Percentiles rank a stretch among this genome's conserved stretches.
These are phyloP conservation scores for Xenentodon cancila DNA, from an alignment of 2,797 vertebrate species.

Conservation along the genomic window DNA sequence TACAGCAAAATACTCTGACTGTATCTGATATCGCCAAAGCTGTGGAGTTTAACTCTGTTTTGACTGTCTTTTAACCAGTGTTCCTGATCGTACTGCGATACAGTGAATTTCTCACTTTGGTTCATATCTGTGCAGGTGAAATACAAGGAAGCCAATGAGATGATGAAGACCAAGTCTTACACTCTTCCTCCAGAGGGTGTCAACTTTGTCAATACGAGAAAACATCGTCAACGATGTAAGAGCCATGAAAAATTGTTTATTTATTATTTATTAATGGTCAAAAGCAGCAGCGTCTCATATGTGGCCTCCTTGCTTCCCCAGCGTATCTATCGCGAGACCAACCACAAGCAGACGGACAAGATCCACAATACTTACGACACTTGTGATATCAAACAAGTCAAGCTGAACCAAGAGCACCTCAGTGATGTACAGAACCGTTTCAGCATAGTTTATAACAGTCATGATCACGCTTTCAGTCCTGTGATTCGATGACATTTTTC, in stretches of 20 bases:
- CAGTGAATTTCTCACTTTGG: neutral
- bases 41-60: too few species aligned
- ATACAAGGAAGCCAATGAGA: slow-evolving; percentile 95
- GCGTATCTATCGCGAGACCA: slow-evolving; percentile 91
- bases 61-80: neutral
- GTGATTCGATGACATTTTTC: neutral
- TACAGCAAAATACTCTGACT: too few species aligned
- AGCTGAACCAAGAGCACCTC: slow-evolving; percentile 92
- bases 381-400: slow-evolving; percentile 93
- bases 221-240: slow-evolving; percentile 90
- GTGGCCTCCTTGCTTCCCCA: slow-evolving; percentile 50
- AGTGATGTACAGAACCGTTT: slow-evolving; percentile 87
- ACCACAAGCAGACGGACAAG: slow-evolving; percentile 96
- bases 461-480: neutral
- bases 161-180: slow-evolving; percentile 91
- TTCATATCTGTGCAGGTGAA: slow-evolving; percentile 83
- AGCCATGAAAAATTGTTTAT: neutral
- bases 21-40: too few species aligned
- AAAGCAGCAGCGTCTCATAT: neutral
- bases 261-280: neutral
- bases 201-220: slow-evolving; percentile 87
- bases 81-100: neutral
- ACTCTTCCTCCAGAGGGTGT: slow-evolving; percentile 92
- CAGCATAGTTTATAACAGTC: neutral
- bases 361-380: slow-evolving; percentile 95